phyloP scores from a whole-genome alignment of 2,797 vertebrate genomes.

The Enteromius afrohamiltoni region DNA sequence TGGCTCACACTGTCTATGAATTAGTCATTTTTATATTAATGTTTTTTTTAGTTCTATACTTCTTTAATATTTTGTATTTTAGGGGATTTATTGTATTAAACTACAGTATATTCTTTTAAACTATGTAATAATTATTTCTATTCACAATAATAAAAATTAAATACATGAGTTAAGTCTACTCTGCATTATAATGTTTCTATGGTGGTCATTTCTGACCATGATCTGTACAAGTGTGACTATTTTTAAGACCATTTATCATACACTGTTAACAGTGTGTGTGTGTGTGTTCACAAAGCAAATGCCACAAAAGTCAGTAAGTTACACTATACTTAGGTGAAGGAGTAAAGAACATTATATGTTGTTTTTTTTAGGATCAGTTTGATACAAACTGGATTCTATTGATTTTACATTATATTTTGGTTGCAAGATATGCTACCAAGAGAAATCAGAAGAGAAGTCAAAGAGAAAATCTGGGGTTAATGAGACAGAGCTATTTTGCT shows the following conservation, averaged over 20 bases:
- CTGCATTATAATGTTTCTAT: background rate
- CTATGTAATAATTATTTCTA: background rate
- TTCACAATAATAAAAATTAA: background rate
- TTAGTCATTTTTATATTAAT: background rate
- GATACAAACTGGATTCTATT: background rate
- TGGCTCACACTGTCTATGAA: too few species aligned
- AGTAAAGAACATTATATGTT: background rate
- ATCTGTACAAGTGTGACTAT: background rate
- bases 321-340: background rate
- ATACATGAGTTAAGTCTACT: background rate
- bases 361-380: background rate
- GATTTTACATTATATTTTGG: background rate
- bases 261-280: background rate
- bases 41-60: background rate
- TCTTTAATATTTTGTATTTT: background rate
- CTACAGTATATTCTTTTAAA: background rate
- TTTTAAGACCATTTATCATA: background rate
- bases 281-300: background rate
- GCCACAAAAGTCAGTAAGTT: background rate
- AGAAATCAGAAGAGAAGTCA: background rate
- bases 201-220: background rate
- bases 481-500: background rate
- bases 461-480: constrained; percentile 20
- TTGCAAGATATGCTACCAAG: background rate
- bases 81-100: background rate